Evolutionary conservation across 2,888 invertebrate genomes (phyloP).

Genomic region (Drosophila mayaguana): DNA sequence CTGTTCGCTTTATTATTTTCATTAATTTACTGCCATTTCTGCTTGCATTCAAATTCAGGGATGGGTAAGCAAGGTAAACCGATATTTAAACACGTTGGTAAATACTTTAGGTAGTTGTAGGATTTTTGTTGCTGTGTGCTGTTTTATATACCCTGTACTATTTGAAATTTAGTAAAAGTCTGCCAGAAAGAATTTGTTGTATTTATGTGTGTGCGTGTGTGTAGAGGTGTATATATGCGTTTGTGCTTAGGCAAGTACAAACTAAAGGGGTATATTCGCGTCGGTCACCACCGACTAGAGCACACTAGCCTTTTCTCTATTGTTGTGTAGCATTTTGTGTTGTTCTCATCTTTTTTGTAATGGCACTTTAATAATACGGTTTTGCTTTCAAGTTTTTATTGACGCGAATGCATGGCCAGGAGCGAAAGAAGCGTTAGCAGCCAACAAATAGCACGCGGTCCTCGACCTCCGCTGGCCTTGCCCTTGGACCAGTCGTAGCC

Average conservation of each 20-base stretch:
- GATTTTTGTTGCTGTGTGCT: slow-evolving; percentile 3
- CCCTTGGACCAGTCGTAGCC: slow-evolving; percentile 84
- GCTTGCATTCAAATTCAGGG: slow-evolving; percentile 7
- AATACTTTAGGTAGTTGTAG: slow-evolving; percentile 26
- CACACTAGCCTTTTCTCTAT: neutral
- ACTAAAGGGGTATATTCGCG: neutral
- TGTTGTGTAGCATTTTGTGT: slow-evolving; percentile 12
- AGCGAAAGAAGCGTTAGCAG: slow-evolving; percentile 40
- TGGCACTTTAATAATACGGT: slow-evolving; percentile 72
- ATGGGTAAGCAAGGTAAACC: slow-evolving; percentile 20
- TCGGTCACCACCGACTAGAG: neutral
- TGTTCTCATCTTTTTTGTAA: slow-evolving; percentile 37
- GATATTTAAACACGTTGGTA: slow-evolving; percentile 23
- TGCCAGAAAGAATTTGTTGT: neutral
- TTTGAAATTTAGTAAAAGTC: neutral
- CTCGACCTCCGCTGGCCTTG: slow-evolving; percentile 62
- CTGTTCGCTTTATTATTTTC: neutral
- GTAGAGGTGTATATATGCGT: neutral
- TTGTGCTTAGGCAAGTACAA: neutral
- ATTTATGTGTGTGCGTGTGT: neutral
- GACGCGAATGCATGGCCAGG: slow-evolving; percentile 29
- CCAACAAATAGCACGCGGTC: slow-evolving; percentile 26
- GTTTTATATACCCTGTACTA: slow-evolving; percentile 5
- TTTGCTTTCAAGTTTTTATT: slow-evolving; percentile 35
- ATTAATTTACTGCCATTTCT: slow-evolving; percentile 20